phyloP scores from a whole-genome alignment of 2,888 invertebrate species.

The Eulithis testata region DNA sequence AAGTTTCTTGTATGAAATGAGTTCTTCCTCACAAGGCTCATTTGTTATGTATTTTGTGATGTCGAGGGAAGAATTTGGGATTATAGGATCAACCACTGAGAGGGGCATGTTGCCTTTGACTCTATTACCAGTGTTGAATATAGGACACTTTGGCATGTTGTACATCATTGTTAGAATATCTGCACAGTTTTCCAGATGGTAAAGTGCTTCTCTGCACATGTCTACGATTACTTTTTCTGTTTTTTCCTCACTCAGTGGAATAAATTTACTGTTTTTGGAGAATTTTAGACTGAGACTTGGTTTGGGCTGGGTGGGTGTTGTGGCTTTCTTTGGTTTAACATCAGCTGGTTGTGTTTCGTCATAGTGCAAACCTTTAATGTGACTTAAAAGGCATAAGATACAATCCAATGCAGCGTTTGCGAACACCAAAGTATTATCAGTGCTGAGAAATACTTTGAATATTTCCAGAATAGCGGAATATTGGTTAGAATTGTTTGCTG shows the following conservation, averaged over 20 bases:
- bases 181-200: constrained; percentile 93
- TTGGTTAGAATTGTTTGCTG: constrained; percentile 91
- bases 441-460: constrained; percentile 96
- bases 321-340: constrained; percentile 69
- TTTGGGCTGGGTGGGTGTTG: constrained; percentile 63
- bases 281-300: constrained; percentile 74
- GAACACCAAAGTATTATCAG: constrained; percentile 96
- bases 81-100: constrained; percentile 93
- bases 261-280: constrained; percentile 78
- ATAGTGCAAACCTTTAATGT: constrained; percentile 89
- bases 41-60: constrained; percentile 88
- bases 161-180: constrained; percentile 96
- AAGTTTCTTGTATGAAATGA: constrained; percentile 87
- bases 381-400: constrained; percentile 92
- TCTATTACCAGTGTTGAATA: constrained; percentile 94
- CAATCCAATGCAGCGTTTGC: constrained; percentile 97
- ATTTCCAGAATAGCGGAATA: constrained; percentile 93
- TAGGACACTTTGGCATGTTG: constrained; percentile 97
- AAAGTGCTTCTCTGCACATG: constrained; percentile 91
- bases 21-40: constrained; percentile 87
- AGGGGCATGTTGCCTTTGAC: constrained; percentile 91
- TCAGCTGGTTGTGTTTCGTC: constrained; percentile 80
- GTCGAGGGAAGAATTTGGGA: constrained; percentile 89
- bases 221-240: constrained; percentile 81
- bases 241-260: constrained; percentile 77